Base-by-base conservation (phyloP, 35 echinoderm and acorn worm genomes). In the Chiridota heheva region DNA sequence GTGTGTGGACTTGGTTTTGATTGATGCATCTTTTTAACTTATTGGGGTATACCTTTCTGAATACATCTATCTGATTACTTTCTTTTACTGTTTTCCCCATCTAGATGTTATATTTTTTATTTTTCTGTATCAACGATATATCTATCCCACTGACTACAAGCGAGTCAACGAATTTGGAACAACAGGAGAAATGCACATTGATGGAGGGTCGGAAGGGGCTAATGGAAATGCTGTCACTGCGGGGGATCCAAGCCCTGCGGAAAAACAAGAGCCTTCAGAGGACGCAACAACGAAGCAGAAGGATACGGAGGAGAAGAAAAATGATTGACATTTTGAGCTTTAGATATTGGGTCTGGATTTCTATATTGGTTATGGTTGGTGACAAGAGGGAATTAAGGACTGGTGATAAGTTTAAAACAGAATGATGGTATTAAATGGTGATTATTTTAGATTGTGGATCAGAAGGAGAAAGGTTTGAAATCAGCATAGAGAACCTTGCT, bases 121-220 rank as follows among this genome's bases (percentile, higher is more conserved):
- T 47, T 98, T 80, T 46, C 35, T 98, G 25, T 98, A 98, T 43
- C 95, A 98, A 55, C 84, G 85, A 4, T 98, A 91, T 74, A 98
- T 98, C 72, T 98, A 98, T 40, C 95, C 95, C 5, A 84, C 85
- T 5, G 95, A 98, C 36, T 87, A 85, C 56, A 89, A 88, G 41
- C 87, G 95, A 40, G 85, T 98, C 22, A 98, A 98, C 56, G 95
- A 98, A 45, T 98, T 85, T 62, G 95, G 95, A 10, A 98, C 95
- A 3, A 98, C 88, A 0, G 95, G 95, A 34, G 95, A 91, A 60
- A 98, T 98, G 95, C 89, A 98, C 60, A 77, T 42, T 62, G 55
- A 0, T 4, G 82, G 17, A 36, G 74, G 75, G 34, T 43, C 48
- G 4, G 58, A 76, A 35, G 89, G 44, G 16, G 82, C 72, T 58